A percentile compares a stretch with the other conserved stretches of the same genome.
phyloP scores from a whole-genome alignment of 2,113 vertebrate species.

The Laticauda laticaudata region DNA sequence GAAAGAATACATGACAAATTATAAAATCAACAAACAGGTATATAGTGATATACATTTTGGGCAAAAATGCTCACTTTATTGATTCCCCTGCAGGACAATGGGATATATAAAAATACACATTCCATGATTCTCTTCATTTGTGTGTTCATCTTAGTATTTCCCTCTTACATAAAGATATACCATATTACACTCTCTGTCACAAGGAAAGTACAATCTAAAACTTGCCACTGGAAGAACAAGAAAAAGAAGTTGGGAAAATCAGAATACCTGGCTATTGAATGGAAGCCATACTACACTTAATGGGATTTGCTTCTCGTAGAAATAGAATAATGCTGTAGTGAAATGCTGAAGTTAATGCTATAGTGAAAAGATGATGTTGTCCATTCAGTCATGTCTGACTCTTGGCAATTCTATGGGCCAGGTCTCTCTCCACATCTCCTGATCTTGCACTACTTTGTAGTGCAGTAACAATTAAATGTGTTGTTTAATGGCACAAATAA shows the following conservation, averaged over 20 bases:
- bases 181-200: neutral
- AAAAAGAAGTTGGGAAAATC: neutral
- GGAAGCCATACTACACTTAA: neutral
- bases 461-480: neutral
- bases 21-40: neutral
- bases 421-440: neutral
- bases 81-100: neutral
- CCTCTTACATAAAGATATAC: neutral
- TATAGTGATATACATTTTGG: neutral
- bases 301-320: neutral
- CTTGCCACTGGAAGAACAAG: neutral
- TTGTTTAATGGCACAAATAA: neutral
- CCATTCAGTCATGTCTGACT: neutral
- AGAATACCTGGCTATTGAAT: neutral
- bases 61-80: neutral
- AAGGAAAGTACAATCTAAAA: neutral
- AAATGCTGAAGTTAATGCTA: neutral
- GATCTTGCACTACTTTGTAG: neutral
- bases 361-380: neutral
- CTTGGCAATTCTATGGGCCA: neutral
- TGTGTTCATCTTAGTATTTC: neutral
- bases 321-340: neutral
- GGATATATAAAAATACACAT: neutral
- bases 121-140: neutral
- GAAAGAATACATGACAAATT: neutral